Percentiles rank a stretch among this genome's conserved stretches.
Conservation (phyloP, 2,797 vertebrate species). For the Dromococcyx pavoninus region DNA sequence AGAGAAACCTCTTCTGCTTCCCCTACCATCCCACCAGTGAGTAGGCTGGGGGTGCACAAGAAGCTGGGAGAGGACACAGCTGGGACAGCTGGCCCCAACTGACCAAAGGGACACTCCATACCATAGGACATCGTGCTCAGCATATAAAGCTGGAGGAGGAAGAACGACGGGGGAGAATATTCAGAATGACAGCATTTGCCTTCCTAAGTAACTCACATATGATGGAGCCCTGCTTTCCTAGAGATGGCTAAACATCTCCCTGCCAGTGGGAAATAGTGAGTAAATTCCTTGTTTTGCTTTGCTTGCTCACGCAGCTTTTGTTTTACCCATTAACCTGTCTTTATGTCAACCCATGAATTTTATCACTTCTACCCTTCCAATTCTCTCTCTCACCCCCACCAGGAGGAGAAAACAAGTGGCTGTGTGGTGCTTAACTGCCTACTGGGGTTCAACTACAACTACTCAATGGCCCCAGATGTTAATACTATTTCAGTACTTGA, state of each 20-base stretch:
- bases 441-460: not conserved
- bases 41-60: not conserved
- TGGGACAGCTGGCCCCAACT: not conserved
- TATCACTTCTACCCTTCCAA: not conserved
- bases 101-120: not conserved
- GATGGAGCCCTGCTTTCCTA: not conserved
- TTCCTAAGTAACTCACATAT: not conserved
- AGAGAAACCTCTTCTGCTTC: not conserved
- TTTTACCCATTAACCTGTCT: not conserved
- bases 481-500: not conserved
- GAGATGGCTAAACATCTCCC: not conserved
- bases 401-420: not conserved
- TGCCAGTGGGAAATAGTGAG: not conserved
- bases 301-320: fast-evolving
- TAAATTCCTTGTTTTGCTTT: not conserved
- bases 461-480: not conserved
- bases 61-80: not conserved
- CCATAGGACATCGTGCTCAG: fast-evolving
- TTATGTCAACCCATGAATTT: fast-evolving
- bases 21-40: not conserved
- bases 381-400: not conserved
- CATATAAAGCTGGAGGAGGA: not conserved
- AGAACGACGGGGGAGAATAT: fast-evolving
- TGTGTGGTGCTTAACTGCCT: not conserved
- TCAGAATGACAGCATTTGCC: not conserved